Evolutionary conservation across 2,888 invertebrate genomes (phyloP).

Genomic region (Hypercompe scribonia): DNA sequence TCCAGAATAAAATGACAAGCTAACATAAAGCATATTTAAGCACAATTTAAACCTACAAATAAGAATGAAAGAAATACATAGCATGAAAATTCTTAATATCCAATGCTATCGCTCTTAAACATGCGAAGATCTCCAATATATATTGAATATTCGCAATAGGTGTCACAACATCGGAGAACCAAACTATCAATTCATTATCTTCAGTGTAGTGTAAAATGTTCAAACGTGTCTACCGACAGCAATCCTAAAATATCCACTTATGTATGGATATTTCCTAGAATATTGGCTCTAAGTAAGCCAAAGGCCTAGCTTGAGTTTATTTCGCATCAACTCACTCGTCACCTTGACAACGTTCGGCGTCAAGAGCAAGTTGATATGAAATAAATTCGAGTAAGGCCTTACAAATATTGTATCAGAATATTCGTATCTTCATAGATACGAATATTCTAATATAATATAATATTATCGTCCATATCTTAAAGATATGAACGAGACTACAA

Average conservation of each 20-base stretch:
- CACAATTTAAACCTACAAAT: neutral
- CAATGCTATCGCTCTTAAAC: neutral
- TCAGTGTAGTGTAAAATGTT: neutral
- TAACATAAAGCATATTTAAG: neutral
- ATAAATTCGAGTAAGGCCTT: no score
- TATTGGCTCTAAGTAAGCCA: no score
- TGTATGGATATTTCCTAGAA: no score
- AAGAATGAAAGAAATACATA: neutral
- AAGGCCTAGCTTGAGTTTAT: no score
- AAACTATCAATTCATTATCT: neutral
- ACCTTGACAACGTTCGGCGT: no score
- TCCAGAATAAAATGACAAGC: no score
- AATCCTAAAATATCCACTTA: neutral
- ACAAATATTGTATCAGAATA: no score
- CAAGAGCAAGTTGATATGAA: no score
- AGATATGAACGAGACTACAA: neutral
- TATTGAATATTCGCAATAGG: neutral
- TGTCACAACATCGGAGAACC: neutral
- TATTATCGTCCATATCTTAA: no score
- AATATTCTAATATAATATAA: no score
- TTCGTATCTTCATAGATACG: no score
- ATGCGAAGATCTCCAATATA: neutral
- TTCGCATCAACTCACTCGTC: no score
- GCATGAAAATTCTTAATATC: neutral
- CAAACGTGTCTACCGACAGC: neutral